Percentiles rank a stretch among this genome's conserved stretches.
Conservation (phyloP, 2,888 invertebrate species). For the Odontothrips loti region DNA sequence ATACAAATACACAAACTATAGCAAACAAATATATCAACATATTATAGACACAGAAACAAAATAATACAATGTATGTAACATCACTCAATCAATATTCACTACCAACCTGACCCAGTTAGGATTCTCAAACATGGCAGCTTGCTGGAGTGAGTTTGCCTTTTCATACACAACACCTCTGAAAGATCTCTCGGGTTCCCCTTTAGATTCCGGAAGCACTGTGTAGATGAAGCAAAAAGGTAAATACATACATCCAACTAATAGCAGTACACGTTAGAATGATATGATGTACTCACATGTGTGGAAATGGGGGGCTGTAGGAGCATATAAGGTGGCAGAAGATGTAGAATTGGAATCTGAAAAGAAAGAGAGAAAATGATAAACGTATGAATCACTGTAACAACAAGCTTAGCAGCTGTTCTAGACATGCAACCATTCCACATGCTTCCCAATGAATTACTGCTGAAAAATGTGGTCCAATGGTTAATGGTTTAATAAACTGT, state of each 20-base stretch:
- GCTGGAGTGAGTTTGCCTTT: too few species aligned
- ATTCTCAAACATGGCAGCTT: too few species aligned
- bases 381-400: not conserved
- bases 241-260: too few species aligned
- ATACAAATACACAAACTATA: not conserved
- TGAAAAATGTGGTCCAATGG: not conserved
- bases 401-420: not conserved
- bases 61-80: not conserved
- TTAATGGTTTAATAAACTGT: not conserved
- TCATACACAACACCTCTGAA: too few species aligned
- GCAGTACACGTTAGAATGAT: not conserved
- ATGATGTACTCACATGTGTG: not conserved
- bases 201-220: too few species aligned
- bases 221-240: too few species aligned
- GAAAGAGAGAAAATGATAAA: not conserved
- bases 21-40: not conserved
- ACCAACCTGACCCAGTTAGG: too few species aligned
- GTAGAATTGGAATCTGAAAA: not conserved
- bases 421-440: constrained; percentile 15
- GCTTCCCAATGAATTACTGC: not conserved
- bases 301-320: not conserved
- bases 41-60: not conserved
- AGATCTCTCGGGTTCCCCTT: too few species aligned
- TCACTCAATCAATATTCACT: too few species aligned
- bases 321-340: not conserved